These are phyloP conservation scores for Chrysomela aeneicollis DNA, from an alignment of 2,888 invertebrate species.

Conservation along the genomic window DNA sequence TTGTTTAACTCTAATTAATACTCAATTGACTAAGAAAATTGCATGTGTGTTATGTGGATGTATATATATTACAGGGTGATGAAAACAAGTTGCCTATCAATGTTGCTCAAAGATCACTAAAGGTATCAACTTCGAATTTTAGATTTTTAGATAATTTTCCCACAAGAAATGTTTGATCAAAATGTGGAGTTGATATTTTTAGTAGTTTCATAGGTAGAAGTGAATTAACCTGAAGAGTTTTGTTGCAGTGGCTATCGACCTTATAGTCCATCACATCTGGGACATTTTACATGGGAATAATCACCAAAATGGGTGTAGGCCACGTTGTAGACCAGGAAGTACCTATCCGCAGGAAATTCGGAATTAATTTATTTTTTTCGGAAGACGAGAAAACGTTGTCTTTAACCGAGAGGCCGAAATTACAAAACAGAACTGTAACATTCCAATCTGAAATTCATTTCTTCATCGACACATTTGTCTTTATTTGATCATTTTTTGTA, in stretches of 20 bases:
- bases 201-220: not conserved
- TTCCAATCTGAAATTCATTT: too few relatives aligned
- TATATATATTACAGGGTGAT: conserved; percentile 6
- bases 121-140: not conserved
- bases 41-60: conserved; percentile 31
- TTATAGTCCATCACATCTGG: conserved; percentile 99
- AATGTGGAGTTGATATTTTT: not conserved
- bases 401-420: too few relatives aligned
- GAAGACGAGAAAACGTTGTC: not conserved
- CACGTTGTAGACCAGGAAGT: conserved; percentile 45
- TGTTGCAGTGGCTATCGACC: conserved; percentile 98
- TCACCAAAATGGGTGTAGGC: conserved; percentile 55
- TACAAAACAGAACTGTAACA: too few relatives aligned
- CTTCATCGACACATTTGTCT: too few relatives aligned
- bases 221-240: conserved; percentile 47
- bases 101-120: not conserved
- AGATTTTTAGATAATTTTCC: too few relatives aligned
- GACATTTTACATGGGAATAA: conserved; percentile 79
- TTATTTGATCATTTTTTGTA: too few relatives aligned
- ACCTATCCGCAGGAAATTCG: conserved; percentile 25
- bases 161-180: not conserved
- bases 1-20: too few relatives aligned
- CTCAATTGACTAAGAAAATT: not conserved
- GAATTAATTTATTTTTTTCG: not conserved
- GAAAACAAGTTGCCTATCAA: not conserved